These are phyloP conservation scores for Helostoma temminkii DNA, from an alignment of 2,797 vertebrate species.

Conservation along the genomic window DNA sequence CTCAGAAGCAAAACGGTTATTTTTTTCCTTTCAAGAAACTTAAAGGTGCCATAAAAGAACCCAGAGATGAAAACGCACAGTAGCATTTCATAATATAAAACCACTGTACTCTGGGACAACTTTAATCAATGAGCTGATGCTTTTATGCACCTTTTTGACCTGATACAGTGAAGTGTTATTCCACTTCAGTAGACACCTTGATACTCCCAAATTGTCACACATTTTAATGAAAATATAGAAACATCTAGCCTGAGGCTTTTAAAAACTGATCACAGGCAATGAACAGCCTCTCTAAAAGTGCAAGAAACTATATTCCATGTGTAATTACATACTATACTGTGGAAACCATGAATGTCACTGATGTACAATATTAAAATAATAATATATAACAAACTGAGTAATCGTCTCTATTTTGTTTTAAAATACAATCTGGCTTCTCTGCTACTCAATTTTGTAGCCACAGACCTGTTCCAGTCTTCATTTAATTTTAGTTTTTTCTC, in stretches of 20 bases:
- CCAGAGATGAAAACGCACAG: slow-evolving; percentile 28
- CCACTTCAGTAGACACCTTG: slow-evolving; percentile 25
- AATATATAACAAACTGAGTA: too few relatives aligned
- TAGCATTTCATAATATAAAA: slow-evolving; percentile 34
- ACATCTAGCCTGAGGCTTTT: slow-evolving; percentile 27
- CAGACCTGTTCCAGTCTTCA: too few relatives aligned
- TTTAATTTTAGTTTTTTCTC: too few relatives aligned
- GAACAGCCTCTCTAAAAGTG: slow-evolving; percentile 36
- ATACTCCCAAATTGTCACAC: slow-evolving; percentile 40
- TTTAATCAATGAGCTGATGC: slow-evolving; percentile 25
- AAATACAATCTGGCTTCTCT: too few relatives aligned
- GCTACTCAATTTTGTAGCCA: too few relatives aligned
- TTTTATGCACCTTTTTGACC: slow-evolving; percentile 33
- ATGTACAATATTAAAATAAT: too few relatives aligned
- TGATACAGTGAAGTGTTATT: slow-evolving; percentile 31
- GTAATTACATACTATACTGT: too few relatives aligned
- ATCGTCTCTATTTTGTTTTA: too few relatives aligned
- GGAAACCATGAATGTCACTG: too few relatives aligned
- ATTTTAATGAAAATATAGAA: slow-evolving; percentile 46
- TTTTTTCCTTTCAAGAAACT: slow-evolving; percentile 38
- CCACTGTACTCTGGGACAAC: slow-evolving; percentile 8
- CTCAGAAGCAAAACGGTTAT: slow-evolving; percentile 10
- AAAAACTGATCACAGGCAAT: slow-evolving; percentile 35
- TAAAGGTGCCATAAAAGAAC: slow-evolving; percentile 40
- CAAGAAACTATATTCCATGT: too few relatives aligned